These are phyloP conservation scores for Motacilla alba DNA, from an alignment of 2,113 vertebrate species.

Conservation along the genomic window DNA sequence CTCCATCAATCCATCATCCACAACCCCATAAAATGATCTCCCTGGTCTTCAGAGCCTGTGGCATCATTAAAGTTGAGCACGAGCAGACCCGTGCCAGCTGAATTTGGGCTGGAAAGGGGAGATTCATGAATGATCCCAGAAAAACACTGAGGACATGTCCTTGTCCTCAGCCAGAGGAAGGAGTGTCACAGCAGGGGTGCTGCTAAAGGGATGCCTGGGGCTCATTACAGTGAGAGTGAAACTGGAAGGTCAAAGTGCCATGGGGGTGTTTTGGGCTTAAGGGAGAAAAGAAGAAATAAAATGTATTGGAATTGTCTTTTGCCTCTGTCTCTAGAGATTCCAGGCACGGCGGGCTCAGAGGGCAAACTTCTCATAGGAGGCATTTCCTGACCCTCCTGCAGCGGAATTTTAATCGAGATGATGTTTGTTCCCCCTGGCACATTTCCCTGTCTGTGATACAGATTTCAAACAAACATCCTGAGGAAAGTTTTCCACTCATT, in stretches of 20 bases:
- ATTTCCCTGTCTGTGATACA: not conserved
- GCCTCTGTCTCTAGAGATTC: not conserved
- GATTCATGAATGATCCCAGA: not conserved
- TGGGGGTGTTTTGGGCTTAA: not conserved
- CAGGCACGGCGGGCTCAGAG: not conserved
- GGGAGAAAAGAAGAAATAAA: not conserved
- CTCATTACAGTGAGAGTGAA: slow-evolving; percentile 34
- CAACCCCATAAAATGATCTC: not conserved
- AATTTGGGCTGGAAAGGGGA: not conserved
- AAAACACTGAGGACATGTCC: not conserved
- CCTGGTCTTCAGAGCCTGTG: fast-evolving
- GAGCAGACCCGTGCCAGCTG: not conserved
- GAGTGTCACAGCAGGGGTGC: not conserved
- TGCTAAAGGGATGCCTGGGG: not conserved
- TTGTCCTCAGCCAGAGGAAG: not conserved
- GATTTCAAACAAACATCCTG: not conserved
- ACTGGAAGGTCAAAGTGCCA: slow-evolving; percentile 9
- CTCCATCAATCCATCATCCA: not conserved
- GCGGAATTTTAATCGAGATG: not conserved
- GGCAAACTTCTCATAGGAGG: not conserved
- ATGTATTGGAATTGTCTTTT: not conserved
- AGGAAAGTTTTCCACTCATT: not conserved
- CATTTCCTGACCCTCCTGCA: not conserved
- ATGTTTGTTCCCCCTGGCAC: not conserved
- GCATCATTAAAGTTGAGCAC: not conserved